These are phyloP conservation scores for Ochropleura leucogaster DNA, from an alignment of 2,888 invertebrate species.

Conservation along the genomic window DNA sequence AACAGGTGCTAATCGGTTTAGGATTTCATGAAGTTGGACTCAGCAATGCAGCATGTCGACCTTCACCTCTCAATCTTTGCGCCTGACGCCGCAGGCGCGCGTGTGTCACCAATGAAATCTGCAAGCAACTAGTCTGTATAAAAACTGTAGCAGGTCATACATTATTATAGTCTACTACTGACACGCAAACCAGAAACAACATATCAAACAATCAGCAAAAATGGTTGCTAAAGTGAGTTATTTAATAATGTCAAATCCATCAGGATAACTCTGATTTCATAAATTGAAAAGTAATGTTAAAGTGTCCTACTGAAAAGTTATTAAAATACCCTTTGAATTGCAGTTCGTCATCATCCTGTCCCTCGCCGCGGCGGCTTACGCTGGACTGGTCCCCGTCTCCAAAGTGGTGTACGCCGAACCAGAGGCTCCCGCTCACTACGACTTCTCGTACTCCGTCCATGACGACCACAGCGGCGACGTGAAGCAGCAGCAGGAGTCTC, in stretches of 20 bases:
- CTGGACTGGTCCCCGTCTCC: constrained; percentile 72
- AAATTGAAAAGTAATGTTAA: not conserved
- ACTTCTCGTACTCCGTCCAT: constrained; percentile 86
- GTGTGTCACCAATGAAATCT: constrained; percentile 38
- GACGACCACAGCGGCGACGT: constrained; percentile 86
- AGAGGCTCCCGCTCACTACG: constrained; percentile 84
- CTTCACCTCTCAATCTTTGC: constrained; percentile 60
- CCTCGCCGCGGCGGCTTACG: constrained; percentile 76
- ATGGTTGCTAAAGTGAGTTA: constrained; percentile 84
- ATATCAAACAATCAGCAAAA: constrained; percentile 28
- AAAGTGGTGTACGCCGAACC: constrained; percentile 81
- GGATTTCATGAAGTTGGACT: constrained; percentile 23
- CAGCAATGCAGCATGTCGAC: constrained; percentile 33
- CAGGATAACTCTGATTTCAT: not conserved
- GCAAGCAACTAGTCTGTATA: constrained; percentile 73
- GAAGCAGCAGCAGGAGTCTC: constrained; percentile 86
- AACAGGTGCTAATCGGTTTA: constrained; percentile 28
- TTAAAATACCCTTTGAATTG: constrained; percentile 26
- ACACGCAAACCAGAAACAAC: constrained; percentile 76
- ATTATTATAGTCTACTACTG: constrained; percentile 76
- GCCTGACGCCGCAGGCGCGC: constrained; percentile 34
- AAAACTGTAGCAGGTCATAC: constrained; percentile 74
- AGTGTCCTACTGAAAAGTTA: not conserved
- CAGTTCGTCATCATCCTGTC: constrained; percentile 80
- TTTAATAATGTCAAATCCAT: not conserved